A percentile compares a stretch with the other conserved stretches of the same genome.
These are phyloP conservation scores for Camptogramma bilineatum DNA, from an alignment of 2,888 invertebrate genomes.

Conservation along the genomic window DNA sequence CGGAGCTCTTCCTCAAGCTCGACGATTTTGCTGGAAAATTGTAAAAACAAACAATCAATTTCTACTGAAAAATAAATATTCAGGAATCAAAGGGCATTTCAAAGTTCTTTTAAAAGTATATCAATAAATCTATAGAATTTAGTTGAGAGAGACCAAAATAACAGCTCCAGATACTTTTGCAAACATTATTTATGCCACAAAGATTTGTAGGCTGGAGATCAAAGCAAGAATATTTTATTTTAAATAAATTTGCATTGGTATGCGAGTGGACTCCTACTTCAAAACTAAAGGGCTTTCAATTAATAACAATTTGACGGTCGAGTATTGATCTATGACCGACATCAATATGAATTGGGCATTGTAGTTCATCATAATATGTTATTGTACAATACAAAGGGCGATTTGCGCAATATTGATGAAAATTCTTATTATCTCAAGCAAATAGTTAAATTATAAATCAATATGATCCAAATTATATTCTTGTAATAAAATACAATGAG, in stretches of 20 bases:
- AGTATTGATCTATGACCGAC: slow-evolving; percentile 57
- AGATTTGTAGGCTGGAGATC: background rate
- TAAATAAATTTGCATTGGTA: slow-evolving; percentile 27
- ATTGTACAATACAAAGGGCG: slow-evolving; percentile 18
- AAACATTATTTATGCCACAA: background rate
- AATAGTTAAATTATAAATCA: background rate
- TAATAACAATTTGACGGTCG: slow-evolving; percentile 52
- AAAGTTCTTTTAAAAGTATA: background rate
- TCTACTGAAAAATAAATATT: slow-evolving; percentile 52
- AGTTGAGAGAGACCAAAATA: background rate
- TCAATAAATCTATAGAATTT: background rate
- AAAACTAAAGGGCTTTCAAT: slow-evolving; percentile 52
- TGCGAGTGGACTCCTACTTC: slow-evolving; percentile 30
- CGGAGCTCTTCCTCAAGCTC: slow-evolving; percentile 99
- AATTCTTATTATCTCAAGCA: background rate
- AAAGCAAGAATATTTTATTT: background rate
- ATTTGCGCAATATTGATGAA: slow-evolving; percentile 12
- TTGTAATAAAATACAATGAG: background rate
- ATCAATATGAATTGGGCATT: slow-evolving; percentile 54
- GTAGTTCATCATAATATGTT: slow-evolving; percentile 7
- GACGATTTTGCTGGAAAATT: slow-evolving; percentile 96
- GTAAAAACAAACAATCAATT: slow-evolving; percentile 64
- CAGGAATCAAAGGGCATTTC: background rate
- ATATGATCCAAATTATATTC: background rate
- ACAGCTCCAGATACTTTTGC: background rate